Evolutionary conservation across 2,113 vertebrate species (phyloP).

Genomic region (Phylloscopus trochiloides): DNA sequence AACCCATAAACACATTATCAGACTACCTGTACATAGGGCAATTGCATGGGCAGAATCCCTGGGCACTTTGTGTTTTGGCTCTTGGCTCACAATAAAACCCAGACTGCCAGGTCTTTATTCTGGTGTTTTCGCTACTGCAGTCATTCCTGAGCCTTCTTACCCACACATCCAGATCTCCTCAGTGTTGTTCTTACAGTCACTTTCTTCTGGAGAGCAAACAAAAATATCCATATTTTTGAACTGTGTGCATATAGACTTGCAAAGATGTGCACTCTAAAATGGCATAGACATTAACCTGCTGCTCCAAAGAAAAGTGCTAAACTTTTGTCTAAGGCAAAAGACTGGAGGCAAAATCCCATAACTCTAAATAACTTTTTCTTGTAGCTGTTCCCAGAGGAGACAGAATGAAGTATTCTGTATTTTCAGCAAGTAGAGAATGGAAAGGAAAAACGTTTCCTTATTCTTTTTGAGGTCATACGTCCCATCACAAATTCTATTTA

Average conservation of each 20-base stretch:
- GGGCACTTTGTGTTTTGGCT: not conserved
- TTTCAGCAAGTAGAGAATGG: not conserved
- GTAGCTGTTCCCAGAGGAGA: not conserved
- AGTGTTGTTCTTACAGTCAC: not conserved
- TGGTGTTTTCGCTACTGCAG: not conserved
- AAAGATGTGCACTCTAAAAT: not conserved
- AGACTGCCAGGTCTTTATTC: not conserved
- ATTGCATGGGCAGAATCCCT: not conserved
- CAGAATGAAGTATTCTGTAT: not conserved
- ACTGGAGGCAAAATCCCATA: not conserved
- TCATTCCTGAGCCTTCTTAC: not conserved
- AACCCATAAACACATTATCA: not conserved
- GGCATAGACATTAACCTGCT: not conserved
- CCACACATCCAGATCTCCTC: not conserved
- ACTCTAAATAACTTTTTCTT: not conserved
- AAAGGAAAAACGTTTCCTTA: not conserved
- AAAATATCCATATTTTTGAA: not conserved
- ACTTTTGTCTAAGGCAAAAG: not conserved
- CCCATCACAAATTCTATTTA: slow-evolving; percentile 4
- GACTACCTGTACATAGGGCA: not conserved
- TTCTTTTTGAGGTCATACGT: not conserved
- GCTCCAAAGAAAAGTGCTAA: not conserved
- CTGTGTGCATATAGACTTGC: not conserved
- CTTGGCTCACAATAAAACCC: not conserved
- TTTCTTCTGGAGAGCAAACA: not conserved